phyloP scores from a whole-genome alignment of 2,113 vertebrate species.

The Rhinolophus sinicus region DNA sequence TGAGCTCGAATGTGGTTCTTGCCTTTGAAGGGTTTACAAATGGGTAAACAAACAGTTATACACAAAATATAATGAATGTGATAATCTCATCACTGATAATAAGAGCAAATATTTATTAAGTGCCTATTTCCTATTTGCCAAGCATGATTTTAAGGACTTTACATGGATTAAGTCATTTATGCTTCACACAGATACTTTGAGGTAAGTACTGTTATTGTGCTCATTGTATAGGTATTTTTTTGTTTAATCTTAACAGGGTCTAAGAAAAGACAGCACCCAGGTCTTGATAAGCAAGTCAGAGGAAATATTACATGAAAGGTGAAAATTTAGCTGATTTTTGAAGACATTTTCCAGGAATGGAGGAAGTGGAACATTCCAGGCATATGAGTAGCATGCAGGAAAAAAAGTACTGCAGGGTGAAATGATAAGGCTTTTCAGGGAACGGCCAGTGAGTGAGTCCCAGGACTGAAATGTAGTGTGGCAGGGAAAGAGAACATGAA shows the following conservation, averaged over 20 bases:
- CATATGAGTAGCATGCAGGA: not conserved
- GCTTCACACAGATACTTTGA: not conserved
- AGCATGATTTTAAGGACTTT: constrained; percentile 13
- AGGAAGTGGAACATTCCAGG: not conserved
- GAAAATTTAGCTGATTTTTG: not conserved
- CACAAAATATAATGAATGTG: not conserved
- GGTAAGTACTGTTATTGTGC: not conserved
- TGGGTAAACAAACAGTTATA: constrained; percentile 1
- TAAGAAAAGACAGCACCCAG: not conserved
- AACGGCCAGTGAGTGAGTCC: not conserved
- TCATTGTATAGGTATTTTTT: not conserved
- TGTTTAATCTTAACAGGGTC: not conserved
- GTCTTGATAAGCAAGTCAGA: not conserved
- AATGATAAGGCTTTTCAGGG: not conserved
- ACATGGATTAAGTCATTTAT: not conserved
- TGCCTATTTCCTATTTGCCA: not conserved
- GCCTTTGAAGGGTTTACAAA: not conserved
- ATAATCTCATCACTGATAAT: not conserved
- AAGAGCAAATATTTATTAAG: not conserved
- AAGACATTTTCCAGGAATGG: not conserved
- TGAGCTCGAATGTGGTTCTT: not conserved
- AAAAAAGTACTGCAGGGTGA: not conserved
- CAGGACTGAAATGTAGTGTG: too few relatives aligned
- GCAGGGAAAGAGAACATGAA: too few relatives aligned
- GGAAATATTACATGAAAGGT: not conserved